Conservation (phyloP, 1,140 invertebrate species). For the Heliconius nattereri region DNA sequence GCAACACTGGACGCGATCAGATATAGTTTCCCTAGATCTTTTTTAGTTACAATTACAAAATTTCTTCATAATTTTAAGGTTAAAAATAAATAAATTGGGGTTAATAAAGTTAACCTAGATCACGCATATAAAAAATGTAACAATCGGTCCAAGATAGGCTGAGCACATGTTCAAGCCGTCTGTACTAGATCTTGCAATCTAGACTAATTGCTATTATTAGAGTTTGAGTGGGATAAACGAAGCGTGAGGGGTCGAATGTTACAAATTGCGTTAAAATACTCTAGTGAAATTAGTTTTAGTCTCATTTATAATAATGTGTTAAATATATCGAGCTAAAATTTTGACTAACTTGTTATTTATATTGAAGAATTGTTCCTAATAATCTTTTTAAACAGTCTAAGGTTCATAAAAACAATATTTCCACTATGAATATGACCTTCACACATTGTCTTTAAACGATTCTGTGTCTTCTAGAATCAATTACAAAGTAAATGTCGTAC, state of each 20-base stretch:
- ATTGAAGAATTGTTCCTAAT: neutral
- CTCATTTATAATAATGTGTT: no score
- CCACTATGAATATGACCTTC: constrained; percentile 34
- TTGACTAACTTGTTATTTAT: neutral
- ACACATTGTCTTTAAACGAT: constrained; percentile 19
- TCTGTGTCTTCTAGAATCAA: constrained; percentile 19
- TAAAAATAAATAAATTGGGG: constrained; percentile 14
- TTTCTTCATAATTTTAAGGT: neutral
- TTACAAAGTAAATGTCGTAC: neutral
- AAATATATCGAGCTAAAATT: neutral
- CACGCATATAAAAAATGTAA: constrained; percentile 14
- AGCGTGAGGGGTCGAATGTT: constrained; percentile 16
- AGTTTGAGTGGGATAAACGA: constrained; percentile 22
- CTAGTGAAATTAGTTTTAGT: neutral
- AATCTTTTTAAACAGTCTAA: neutral
- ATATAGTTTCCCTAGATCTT: neutral
- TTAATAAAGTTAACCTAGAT: constrained; percentile 22
- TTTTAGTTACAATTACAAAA: neutral
- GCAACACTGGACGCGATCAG: neutral
- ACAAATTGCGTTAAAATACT: neutral
- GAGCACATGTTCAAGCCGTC: constrained; percentile 24
- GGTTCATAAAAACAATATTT: constrained; percentile 14
- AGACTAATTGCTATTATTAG: constrained; percentile 38
- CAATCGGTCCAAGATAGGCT: constrained; percentile 23
- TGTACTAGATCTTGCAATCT: constrained; percentile 28